Evolutionary conservation across 2,797 vertebrate genomes (phyloP).

Genomic region (Garrulus glandarius): DNA sequence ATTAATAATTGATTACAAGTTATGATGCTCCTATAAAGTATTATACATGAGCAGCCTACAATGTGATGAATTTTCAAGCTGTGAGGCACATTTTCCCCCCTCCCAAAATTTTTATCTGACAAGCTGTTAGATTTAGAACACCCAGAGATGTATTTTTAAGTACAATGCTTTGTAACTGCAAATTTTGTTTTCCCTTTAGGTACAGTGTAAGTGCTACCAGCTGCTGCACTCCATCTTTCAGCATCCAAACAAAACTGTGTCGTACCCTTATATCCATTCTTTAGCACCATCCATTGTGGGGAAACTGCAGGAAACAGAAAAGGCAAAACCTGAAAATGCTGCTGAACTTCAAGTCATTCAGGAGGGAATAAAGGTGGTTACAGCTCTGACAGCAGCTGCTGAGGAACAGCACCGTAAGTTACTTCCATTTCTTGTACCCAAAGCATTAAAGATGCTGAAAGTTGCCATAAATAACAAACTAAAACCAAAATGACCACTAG

Average conservation of each 20-base stretch:
- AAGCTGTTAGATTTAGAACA: neutral
- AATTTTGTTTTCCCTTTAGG: slow-evolving; percentile 70
- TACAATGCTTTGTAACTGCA: neutral
- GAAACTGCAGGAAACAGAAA: slow-evolving; percentile 84
- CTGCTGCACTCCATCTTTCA: slow-evolving; percentile 88
- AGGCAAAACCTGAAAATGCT: slow-evolving; percentile 80
- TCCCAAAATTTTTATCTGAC: neutral
- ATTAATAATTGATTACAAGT: neutral
- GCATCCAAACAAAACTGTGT: slow-evolving; percentile 75
- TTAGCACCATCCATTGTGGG: slow-evolving; percentile 79
- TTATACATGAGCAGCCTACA: neutral
- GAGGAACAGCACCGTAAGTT: slow-evolving; percentile 87
- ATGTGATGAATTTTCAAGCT: neutral
- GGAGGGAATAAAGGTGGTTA: slow-evolving; percentile 83
- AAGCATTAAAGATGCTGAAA: neutral
- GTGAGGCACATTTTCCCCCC: neutral
- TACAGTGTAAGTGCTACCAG: slow-evolving; percentile 84
- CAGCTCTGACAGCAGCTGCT: slow-evolving; percentile 79
- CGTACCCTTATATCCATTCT: slow-evolving; percentile 84
- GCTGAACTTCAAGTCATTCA: slow-evolving; percentile 83
- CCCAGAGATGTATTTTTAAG: neutral
- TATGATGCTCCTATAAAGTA: neutral
- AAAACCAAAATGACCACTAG: neutral
- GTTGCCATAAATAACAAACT: neutral
- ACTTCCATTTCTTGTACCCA: neutral